Evolutionary conservation across 1,140 invertebrate genomes (phyloP), one percentile per base, ranked within the genome.

Genomic region (Sycophila sp.): DNA sequence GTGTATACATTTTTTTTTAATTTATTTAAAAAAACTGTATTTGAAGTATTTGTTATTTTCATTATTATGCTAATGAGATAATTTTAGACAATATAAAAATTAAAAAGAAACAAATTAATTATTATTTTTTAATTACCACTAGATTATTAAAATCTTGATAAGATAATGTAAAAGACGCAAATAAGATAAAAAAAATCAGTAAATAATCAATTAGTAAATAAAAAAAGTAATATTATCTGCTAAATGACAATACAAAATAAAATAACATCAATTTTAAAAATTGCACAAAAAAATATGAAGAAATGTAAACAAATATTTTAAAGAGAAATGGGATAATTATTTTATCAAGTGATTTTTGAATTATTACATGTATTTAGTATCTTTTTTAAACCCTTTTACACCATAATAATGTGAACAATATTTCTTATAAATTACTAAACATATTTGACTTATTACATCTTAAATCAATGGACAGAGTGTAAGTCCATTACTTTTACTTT

Each of bases 391-490:
- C 66, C 71, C 56, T 45, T 63, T 70, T 76, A 78, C 70, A 78
- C 76, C 73, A 26, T 75, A 75, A 71, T 78, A 78, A 78, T 75
- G 75, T 73, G 72, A 76, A 78, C 71, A 78, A 77, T 75, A 74
- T 67, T 67, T 71, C 51, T 67, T 75, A 75, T 62, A 72, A 63
- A 63, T 70, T 73, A 71, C 72, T 74, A 74, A 72, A 74, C 74
- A 72, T 64, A 71, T 71, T 67, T 34, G 49, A 51, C 19, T 55
- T 62, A 65, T n/a, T 72, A 45, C 56, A 49, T 72, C 70, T 64
- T 60, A 42, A 72, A 69, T 75, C 59, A 71, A 71, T 70, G 64
- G 64, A 64, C 60, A 63, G 49, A 55, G 63, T 72, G 63, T 65
- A 58, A 47, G n/a, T 24, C 58, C 56, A 58, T 63, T 66, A 42